These are phyloP conservation scores for Scrobipalpa atriplicella DNA, from an alignment of 2,888 invertebrate species.

Conservation along the genomic window DNA sequence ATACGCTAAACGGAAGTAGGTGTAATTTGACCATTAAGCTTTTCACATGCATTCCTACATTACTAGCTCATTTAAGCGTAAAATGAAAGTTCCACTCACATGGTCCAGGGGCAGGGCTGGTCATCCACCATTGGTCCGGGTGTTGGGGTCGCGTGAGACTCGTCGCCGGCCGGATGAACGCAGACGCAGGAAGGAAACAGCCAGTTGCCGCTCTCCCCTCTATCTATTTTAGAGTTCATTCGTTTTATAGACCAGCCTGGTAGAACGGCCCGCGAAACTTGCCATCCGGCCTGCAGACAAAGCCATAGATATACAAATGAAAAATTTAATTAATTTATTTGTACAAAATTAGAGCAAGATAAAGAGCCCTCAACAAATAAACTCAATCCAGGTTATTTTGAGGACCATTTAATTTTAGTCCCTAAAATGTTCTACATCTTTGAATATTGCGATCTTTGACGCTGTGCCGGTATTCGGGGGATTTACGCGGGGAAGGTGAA, in stretches of 20 bases:
- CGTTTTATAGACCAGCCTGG: constrained; percentile 55
- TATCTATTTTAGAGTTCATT: constrained; percentile 79
- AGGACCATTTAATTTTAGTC: too few species aligned
- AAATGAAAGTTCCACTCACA: background rate
- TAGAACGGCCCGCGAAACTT: background rate
- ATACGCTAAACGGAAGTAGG: too few species aligned
- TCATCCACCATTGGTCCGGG: constrained; percentile 42
- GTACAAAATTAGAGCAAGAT: too few species aligned
- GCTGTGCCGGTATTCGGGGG: constrained; percentile 22
- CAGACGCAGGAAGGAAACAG: constrained; percentile 82
- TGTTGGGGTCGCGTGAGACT: constrained; percentile 71
- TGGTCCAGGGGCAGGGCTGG: constrained; percentile 33
- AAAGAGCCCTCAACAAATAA: too few species aligned
- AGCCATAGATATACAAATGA: background rate
- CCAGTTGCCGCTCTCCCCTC: constrained; percentile 80
- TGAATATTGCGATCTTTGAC: constrained; percentile 7
- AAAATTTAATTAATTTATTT: background rate
- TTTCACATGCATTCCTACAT: background rate
- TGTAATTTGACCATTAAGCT: too few species aligned
- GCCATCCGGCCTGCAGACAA: constrained; percentile 4
- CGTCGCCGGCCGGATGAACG: constrained; percentile 77
- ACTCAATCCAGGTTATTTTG: too few species aligned
- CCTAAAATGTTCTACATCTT: too few species aligned
- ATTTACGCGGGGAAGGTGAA: constrained; percentile 26
- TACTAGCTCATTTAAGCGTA: background rate